A percentile compares a stretch with the other conserved stretches of the same genome.
Evolutionary conservation across 2,888 invertebrate species (phyloP).

Genomic region (Agrochola circellaris): DNA sequence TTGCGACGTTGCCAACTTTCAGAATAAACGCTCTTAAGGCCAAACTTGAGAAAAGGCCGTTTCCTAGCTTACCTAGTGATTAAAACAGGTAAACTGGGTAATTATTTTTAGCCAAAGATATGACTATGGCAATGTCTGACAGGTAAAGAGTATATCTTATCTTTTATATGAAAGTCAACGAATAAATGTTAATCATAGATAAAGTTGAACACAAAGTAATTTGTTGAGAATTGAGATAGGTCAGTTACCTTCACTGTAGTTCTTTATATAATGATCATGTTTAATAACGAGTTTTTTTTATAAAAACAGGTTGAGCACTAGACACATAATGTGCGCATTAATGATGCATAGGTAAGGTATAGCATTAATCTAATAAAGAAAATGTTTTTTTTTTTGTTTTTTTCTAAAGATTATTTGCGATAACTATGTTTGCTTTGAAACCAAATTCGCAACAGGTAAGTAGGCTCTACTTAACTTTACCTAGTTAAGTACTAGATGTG

Average conservation of each 20-base stretch:
- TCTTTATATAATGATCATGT: neutral
- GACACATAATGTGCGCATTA: neutral
- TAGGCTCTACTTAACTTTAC: neutral
- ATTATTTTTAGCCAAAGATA: neutral
- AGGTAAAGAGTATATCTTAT: neutral
- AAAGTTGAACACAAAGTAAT: neutral
- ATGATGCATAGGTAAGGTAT: no score
- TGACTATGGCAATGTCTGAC: no score
- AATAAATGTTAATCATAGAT: neutral
- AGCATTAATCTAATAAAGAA: no score
- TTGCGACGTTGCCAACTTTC: no score
- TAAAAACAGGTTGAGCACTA: constrained; percentile 6
- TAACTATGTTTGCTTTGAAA: neutral
- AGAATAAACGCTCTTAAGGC: no score
- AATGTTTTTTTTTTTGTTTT: neutral
- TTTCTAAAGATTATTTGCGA: neutral
- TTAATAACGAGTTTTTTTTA: constrained; percentile 1
- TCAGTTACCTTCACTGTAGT: constrained; percentile 33
- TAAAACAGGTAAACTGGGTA: neutral
- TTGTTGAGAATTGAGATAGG: constrained; percentile 31
- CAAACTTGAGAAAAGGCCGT: neutral
- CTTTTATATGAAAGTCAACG: neutral
- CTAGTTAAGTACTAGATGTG: neutral
- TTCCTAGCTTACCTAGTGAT: neutral
- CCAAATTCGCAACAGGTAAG: neutral